A percentile compares a stretch with the other conserved stretches of the same genome.
phyloP scores from a whole-genome alignment of 2,113 vertebrate genomes.

The Oxyura jamaicensis region DNA sequence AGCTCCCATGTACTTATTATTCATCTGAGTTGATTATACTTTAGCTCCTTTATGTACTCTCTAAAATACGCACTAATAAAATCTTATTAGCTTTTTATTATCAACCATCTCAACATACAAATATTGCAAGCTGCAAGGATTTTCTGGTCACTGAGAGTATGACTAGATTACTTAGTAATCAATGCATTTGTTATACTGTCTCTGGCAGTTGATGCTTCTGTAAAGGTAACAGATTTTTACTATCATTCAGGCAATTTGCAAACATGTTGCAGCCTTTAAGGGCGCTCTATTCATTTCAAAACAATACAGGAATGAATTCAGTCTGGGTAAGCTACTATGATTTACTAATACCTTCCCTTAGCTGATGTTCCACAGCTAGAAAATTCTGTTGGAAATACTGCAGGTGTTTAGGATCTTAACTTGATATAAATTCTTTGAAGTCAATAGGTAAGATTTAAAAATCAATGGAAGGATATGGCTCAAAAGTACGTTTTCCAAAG shows the following conservation, averaged over 20 bases:
- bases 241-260: background rate
- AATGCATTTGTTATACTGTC: background rate
- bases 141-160: slow-evolving; percentile 27
- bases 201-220: background rate
- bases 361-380: background rate
- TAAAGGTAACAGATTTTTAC: slow-evolving; percentile 10
- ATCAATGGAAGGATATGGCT: slow-evolving; percentile 15
- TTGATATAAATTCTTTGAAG: slow-evolving; percentile 35
- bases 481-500: background rate
- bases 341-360: background rate
- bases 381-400: background rate
- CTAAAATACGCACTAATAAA: slow-evolving; percentile 69
- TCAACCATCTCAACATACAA: slow-evolving; percentile 47
- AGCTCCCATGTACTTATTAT: slow-evolving; percentile 23
- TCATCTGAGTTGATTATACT: slow-evolving; percentile 49
- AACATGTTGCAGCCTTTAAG: background rate
- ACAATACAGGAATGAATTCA: background rate
- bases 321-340: background rate
- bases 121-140: slow-evolving; percentile 31
- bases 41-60: slow-evolving; percentile 53
- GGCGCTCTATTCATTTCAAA: background rate
- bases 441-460: slow-evolving; percentile 48
- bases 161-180: background rate
- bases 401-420: background rate
- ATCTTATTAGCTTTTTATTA: slow-evolving; percentile 47